A percentile compares a stretch with the other conserved stretches of the same genome.
phyloP scores from a whole-genome alignment of 2,113 vertebrate species.

The Pyxicephalus adspersus region DNA sequence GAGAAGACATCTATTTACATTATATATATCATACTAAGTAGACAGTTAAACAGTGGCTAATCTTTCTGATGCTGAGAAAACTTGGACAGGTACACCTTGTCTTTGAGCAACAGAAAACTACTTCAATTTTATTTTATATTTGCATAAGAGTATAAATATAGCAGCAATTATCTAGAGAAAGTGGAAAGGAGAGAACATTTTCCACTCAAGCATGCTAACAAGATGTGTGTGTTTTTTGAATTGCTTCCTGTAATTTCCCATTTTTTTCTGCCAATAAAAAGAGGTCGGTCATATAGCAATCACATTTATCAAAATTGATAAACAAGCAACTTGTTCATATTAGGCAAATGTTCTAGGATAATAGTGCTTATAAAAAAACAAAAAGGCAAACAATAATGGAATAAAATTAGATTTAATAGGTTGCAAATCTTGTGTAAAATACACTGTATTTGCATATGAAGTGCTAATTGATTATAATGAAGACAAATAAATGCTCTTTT shows the following conservation, averaged over 20 bases:
- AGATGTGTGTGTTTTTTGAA: conserved; percentile 36
- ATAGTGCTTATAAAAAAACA: neutral
- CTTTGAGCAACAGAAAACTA: conserved; percentile 17
- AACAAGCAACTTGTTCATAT: conserved; percentile 50
- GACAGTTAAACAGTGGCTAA: neutral
- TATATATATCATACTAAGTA: neutral
- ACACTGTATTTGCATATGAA: neutral
- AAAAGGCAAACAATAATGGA: neutral
- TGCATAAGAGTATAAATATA: conserved; percentile 45
- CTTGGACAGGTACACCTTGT: conserved; percentile 25
- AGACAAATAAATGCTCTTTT: too few species aligned
- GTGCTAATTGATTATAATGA: too few species aligned
- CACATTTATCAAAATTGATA: conserved; percentile 32
- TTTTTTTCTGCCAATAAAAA: conserved; percentile 40
- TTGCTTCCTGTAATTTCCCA: conserved; percentile 27
- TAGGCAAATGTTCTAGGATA: conserved; percentile 7
- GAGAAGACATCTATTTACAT: too few species aligned
- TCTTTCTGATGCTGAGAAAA: conserved; percentile 12
- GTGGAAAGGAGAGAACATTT: conserved; percentile 44
- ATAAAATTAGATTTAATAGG: neutral
- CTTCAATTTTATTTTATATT: conserved; percentile 19
- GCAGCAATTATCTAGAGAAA: conserved; percentile 43
- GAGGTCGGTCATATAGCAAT: conserved; percentile 43
- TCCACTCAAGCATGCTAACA: conserved; percentile 43
- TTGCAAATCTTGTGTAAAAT: neutral